Evolutionary conservation across 2,797 vertebrate genomes (phyloP).

Genomic region (Poecile montanus): DNA sequence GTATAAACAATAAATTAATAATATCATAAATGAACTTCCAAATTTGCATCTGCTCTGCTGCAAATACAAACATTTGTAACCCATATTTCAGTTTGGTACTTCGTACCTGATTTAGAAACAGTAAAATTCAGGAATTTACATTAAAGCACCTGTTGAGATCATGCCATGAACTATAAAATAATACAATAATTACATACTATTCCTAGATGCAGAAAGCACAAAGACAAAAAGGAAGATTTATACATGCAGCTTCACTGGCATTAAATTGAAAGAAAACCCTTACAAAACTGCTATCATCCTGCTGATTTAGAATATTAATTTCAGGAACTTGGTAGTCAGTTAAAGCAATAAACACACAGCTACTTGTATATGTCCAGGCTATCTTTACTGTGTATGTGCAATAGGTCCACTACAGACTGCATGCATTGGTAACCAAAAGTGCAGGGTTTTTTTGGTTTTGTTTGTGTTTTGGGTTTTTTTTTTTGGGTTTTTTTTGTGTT

Average conservation of each 20-base stretch:
- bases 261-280: constrained; percentile 4
- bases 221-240: background rate
- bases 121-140: background rate
- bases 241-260: background rate
- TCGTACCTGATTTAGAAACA: background rate
- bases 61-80: background rate
- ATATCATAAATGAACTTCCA: background rate
- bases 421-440: background rate
- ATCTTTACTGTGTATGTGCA: background rate
- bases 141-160: background rate
- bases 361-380: background rate
- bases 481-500: background rate
- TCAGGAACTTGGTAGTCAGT: background rate
- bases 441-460: background rate
- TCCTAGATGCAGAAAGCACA: background rate
- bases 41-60: background rate
- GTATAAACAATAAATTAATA: background rate
- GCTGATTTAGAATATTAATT: background rate
- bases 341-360: background rate
- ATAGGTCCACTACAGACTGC: background rate
- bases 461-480: background rate
- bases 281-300: background rate
- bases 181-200: background rate
- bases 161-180: background rate
- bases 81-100: background rate